Conservation (phyloP, 2,888 invertebrate genomes). For the Micoletzkya japonica region DNA sequence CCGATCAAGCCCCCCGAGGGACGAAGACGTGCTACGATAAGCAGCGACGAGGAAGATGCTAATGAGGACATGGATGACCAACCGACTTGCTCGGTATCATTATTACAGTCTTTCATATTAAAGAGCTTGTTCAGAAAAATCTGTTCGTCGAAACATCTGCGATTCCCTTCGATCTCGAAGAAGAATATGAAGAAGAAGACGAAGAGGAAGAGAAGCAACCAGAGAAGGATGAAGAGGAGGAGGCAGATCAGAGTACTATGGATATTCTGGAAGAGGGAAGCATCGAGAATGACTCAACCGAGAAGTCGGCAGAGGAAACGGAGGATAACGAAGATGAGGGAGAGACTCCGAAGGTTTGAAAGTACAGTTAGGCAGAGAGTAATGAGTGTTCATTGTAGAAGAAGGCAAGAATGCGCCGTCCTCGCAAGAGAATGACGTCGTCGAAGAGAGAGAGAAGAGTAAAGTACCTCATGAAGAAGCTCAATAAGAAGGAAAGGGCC, state of each 20-base stretch:
- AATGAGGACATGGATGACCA: neutral
- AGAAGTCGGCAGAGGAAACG: neutral
- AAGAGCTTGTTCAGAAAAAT: too few relatives aligned
- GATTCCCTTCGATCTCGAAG: neutral
- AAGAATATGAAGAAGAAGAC: neutral
- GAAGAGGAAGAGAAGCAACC: neutral
- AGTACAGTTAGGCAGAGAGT: neutral
- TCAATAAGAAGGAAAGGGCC: slow-evolving; percentile 1
- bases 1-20: neutral
- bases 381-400: neutral
- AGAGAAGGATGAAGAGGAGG: neutral
- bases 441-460: slow-evolving; percentile 21
- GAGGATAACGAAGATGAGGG: neutral
- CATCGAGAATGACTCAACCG: too few relatives aligned
- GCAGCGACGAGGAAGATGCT: neutral
- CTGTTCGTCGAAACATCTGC: neutral
- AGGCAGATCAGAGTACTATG: neutral
- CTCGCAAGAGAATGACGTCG: neutral
- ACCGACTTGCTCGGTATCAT: neutral
- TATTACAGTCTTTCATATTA: too few relatives aligned
- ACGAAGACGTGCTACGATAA: neutral
- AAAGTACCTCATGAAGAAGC: slow-evolving; percentile 5
- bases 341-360: too few relatives aligned
- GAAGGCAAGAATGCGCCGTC: neutral
- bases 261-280: neutral